phyloP scores from a whole-genome alignment of 2,888 invertebrate genomes.

The Copidosoma aretas region DNA sequence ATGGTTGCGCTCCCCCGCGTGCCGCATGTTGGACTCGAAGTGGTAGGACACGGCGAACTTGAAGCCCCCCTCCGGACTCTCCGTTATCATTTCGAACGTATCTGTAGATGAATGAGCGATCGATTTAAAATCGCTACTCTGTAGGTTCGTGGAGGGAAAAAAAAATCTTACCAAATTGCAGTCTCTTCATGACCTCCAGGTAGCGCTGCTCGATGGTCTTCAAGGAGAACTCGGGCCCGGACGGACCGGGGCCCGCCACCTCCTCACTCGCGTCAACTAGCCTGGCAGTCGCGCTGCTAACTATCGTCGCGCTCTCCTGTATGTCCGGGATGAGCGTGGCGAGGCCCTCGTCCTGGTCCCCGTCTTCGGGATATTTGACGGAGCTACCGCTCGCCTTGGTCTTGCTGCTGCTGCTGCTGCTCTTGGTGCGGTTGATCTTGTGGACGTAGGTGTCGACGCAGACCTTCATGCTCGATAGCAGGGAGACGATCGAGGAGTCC shows the following conservation, averaged over 20 bases:
- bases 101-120: too few species aligned
- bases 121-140: too few species aligned
- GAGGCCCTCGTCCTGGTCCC: constrained; percentile 88
- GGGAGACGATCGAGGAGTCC: constrained; percentile 74
- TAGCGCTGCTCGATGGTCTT: constrained; percentile 78
- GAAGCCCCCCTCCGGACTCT: constrained; percentile 75
- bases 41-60: constrained; percentile 88
- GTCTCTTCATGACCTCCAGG: constrained; percentile 83
- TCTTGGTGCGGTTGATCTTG: constrained; percentile 69
- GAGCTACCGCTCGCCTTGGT: constrained; percentile 45
- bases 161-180: constrained; percentile 80
- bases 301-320: constrained; percentile 72
- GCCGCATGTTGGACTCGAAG: constrained; percentile 85
- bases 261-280: constrained; percentile 53
- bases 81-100: constrained; percentile 90
- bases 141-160: too few species aligned
- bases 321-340: constrained; percentile 90
- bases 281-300: constrained; percentile 63
- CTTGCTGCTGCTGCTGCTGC: constrained; percentile 53
- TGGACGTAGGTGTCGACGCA: constrained; percentile 92
- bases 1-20: constrained; percentile 85
- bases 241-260: constrained; percentile 57
- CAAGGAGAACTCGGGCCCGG: constrained; percentile 64
- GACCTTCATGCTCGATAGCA: constrained; percentile 85
- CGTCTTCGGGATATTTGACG: constrained; percentile 66